These are phyloP conservation scores for Galeopterus variegatus DNA, from an alignment of 2,113 vertebrate genomes.

Conservation along the genomic window DNA sequence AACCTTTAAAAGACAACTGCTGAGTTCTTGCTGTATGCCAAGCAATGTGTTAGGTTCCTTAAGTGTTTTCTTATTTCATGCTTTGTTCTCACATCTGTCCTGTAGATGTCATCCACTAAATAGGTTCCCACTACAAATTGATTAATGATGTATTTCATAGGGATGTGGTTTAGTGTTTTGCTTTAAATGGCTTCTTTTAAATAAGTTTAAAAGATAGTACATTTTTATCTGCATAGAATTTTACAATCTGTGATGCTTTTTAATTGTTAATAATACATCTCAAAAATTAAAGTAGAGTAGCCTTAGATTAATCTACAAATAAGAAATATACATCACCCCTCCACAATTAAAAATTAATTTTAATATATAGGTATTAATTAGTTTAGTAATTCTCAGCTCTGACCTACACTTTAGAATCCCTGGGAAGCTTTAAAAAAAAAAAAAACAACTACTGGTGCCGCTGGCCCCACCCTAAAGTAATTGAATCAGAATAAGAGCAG, in stretches of 20 bases:
- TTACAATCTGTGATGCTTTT: not conserved
- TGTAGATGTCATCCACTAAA: not conserved
- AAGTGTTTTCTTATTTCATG: not conserved
- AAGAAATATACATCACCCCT: not conserved
- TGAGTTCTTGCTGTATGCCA: not conserved
- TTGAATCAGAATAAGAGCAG: not conserved
- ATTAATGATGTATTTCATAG: not conserved
- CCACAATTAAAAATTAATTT: not conserved
- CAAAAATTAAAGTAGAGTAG: not conserved
- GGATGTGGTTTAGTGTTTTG: slow-evolving; percentile 30
- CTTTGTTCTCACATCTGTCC: not conserved
- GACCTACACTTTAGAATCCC: not conserved
- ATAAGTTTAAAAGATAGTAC: not conserved
- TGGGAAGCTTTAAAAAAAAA: not conserved
- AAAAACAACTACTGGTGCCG: not conserved
- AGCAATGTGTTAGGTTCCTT: not conserved
- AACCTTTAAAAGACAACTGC: not conserved
- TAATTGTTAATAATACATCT: not conserved
- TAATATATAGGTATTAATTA: slow-evolving; percentile 12
- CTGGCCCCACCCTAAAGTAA: not conserved
- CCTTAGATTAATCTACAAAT: not conserved
- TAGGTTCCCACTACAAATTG: not conserved
- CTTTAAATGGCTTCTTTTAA: not conserved
- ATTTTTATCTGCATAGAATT: slow-evolving; percentile 24
- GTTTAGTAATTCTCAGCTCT: not conserved